These are phyloP conservation scores for Anarrhichthys ocellatus DNA, from an alignment of 2,113 vertebrate genomes.

Conservation along the genomic window DNA sequence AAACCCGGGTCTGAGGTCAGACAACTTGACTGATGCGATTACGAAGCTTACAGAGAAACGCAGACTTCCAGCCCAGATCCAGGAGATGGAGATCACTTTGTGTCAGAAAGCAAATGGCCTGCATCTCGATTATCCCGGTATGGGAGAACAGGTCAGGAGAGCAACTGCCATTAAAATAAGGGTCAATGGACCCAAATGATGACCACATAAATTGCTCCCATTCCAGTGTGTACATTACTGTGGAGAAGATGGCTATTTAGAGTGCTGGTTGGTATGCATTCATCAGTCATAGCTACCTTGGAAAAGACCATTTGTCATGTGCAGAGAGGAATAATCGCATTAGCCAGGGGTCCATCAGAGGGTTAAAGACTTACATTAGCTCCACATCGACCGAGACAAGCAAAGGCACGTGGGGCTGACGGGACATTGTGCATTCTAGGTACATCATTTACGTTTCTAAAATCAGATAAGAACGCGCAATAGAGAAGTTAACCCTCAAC, in stretches of 20 bases:
- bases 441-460: conserved; percentile 62
- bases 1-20: conserved; percentile 55
- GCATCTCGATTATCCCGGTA: conserved; percentile 17
- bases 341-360: conserved; percentile 64
- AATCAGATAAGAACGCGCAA: conserved; percentile 69
- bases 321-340: conserved; percentile 64
- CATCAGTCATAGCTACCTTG: conserved; percentile 43
- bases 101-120: conserved; percentile 12
- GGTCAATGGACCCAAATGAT: conserved; percentile 62
- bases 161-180: conserved; percentile 37
- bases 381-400: conserved; percentile 52
- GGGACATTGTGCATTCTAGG: conserved; percentile 29
- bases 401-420: neutral
- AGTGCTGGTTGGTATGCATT: conserved; percentile 36
- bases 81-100: conserved; percentile 40
- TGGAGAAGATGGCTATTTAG: conserved; percentile 29
- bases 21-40: conserved; percentile 45
- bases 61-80: conserved; percentile 19
- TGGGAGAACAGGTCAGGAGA: conserved; percentile 20
- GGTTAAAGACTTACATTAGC: conserved; percentile 78
- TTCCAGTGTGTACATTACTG: conserved; percentile 44
- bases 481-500: conserved; percentile 69
- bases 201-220: conserved; percentile 60
- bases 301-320: conserved; percentile 57
- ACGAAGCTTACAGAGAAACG: conserved; percentile 34